A percentile compares a stretch with the other conserved stretches of the same genome.
phyloP scores from a whole-genome alignment of 1,140 invertebrate genomes.

The Hyposmocoma kahamanoa region DNA sequence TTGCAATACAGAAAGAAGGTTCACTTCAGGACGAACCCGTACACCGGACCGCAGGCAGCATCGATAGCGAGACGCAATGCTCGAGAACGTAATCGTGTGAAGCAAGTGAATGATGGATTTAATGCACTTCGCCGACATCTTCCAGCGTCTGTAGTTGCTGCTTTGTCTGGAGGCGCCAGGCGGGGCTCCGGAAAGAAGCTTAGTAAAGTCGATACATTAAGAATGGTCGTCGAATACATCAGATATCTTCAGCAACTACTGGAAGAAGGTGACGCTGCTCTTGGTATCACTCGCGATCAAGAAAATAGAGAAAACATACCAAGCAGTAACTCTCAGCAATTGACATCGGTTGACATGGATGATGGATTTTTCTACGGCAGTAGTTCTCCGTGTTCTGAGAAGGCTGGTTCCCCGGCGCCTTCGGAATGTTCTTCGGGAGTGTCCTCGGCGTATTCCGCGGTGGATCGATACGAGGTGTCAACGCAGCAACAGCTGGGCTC shows the following conservation, averaged over 20 bases:
- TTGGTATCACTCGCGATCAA: slow-evolving; percentile 55
- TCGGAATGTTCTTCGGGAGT: slow-evolving; percentile 81
- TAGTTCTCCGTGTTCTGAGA: slow-evolving; percentile 77
- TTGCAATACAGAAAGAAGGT: slow-evolving; percentile 82
- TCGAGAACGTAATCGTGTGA: slow-evolving; percentile 94
- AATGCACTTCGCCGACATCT: slow-evolving; percentile 90
- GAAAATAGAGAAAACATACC: slow-evolving; percentile 67
- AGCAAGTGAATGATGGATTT: slow-evolving; percentile 96
- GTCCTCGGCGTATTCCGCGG: slow-evolving; percentile 63
- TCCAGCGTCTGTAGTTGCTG: slow-evolving; percentile 84
- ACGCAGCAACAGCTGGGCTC: slow-evolving; percentile 76
- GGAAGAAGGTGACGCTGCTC: slow-evolving; percentile 77
- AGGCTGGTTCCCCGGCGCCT: slow-evolving; percentile 80
- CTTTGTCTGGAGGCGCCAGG: slow-evolving; percentile 78
- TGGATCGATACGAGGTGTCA: slow-evolving; percentile 68
- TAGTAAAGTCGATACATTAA: slow-evolving; percentile 95
- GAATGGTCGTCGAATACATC: slow-evolving; percentile 96
- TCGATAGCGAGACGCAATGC: slow-evolving; percentile 94
- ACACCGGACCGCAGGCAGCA: slow-evolving; percentile 80
- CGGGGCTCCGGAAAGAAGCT: slow-evolving; percentile 89
- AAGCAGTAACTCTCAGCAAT: slow-evolving; percentile 33
- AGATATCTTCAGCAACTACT: slow-evolving; percentile 88
- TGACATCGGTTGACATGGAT: slow-evolving; percentile 63
- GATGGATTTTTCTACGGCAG: slow-evolving; percentile 67
- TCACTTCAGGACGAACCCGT: slow-evolving; percentile 78